Conservation (phyloP, 1,140 invertebrate genomes). For the Sesamia nonagrioides region DNA sequence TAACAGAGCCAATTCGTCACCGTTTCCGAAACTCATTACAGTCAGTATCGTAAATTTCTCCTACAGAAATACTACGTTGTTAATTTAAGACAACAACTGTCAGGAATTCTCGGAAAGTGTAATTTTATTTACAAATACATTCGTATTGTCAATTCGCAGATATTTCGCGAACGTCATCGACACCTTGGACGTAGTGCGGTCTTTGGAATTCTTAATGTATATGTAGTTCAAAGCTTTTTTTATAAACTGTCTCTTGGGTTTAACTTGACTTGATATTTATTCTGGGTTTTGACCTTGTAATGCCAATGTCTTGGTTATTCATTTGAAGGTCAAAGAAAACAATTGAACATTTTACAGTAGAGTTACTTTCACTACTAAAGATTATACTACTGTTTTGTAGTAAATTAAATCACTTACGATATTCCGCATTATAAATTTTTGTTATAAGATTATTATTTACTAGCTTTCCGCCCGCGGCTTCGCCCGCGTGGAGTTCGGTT, state of each 20-base stretch:
- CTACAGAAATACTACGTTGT: slow-evolving; percentile 1
- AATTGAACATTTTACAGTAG: too few relatives aligned
- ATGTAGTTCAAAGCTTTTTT: not conserved
- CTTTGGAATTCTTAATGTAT: not conserved
- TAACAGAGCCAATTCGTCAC: slow-evolving; percentile 1
- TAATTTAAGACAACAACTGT: slow-evolving; percentile 18
- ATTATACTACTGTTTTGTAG: too few relatives aligned
- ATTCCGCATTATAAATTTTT: too few relatives aligned
- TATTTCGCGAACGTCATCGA: slow-evolving; percentile 31
- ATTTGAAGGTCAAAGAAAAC: not conserved
- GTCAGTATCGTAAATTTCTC: slow-evolving; percentile 33
- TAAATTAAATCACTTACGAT: too few relatives aligned
- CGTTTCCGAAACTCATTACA: slow-evolving; percentile 8
- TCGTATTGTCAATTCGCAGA: slow-evolving; percentile 41
- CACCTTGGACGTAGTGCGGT: slow-evolving; percentile 17
- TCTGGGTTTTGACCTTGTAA: too few relatives aligned
- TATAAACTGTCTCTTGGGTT: too few relatives aligned
- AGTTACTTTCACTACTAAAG: too few relatives aligned
- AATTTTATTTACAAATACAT: slow-evolving; percentile 39
- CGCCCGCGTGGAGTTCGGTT: too few relatives aligned
- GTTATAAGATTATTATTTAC: too few relatives aligned
- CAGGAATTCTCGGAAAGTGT: slow-evolving; percentile 21
- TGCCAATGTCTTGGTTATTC: not conserved
- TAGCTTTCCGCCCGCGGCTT: too few relatives aligned
- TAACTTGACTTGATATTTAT: too few relatives aligned